Conservation (phyloP, 2,888 invertebrate genomes). For the Eilema sororculum region DNA sequence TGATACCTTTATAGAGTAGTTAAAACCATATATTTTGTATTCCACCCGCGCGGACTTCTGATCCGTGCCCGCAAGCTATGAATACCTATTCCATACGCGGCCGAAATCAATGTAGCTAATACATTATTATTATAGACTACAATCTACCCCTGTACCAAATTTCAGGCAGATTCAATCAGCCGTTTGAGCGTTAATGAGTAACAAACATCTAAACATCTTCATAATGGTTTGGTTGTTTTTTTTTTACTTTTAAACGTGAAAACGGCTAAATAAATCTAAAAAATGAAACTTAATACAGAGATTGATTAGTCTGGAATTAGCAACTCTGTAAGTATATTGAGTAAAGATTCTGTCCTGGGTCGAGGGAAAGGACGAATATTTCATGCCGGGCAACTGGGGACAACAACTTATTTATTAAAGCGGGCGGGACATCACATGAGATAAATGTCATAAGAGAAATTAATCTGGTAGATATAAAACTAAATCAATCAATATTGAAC, state of each 20-base stretch:
- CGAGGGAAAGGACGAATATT: not conserved
- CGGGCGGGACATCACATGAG: constrained; percentile 57
- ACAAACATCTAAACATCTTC: no score
- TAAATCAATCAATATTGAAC: constrained; percentile 24
- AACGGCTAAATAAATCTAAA: not conserved
- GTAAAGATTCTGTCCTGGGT: not conserved
- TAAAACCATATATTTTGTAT: not conserved
- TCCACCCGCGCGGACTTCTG: no score
- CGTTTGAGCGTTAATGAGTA: no score
- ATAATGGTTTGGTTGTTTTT: not conserved
- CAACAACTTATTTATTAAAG: not conserved
- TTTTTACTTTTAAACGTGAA: not conserved
- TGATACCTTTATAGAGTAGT: not conserved
- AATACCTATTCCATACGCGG: no score
- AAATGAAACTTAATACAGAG: not conserved
- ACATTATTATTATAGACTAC: no score
- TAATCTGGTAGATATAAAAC: constrained; percentile 31
- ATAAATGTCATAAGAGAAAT: constrained; percentile 31
- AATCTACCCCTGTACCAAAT: no score
- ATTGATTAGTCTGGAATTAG: not conserved
- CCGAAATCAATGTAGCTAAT: no score
- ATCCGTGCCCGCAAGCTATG: no score
- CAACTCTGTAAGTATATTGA: not conserved
- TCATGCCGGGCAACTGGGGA: not conserved
- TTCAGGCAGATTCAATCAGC: no score